These are phyloP conservation scores for Stenotaenia linearis DNA, from an alignment of 2,888 invertebrate species.

Conservation along the genomic window DNA sequence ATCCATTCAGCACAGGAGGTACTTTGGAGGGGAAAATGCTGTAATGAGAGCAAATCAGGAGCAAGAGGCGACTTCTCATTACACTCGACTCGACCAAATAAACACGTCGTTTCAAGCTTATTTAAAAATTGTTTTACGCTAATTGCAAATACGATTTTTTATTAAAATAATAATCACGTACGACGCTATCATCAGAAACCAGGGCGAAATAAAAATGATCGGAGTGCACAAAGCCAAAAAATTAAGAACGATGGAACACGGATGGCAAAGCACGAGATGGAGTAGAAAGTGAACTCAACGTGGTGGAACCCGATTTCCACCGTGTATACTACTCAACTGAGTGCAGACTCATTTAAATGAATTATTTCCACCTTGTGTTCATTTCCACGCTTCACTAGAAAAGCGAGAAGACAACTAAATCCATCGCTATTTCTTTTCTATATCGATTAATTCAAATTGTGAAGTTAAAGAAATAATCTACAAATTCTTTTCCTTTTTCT, in stretches of 20 bases:
- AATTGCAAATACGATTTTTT: not conserved
- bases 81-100: slow-evolving; percentile 14
- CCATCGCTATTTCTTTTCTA: not conserved
- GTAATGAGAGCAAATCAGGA: slow-evolving; percentile 26
- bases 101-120: not conserved
- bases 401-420: slow-evolving; percentile 18
- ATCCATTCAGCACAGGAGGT: slow-evolving; percentile 21
- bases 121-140: not conserved
- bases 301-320: slow-evolving; percentile 16
- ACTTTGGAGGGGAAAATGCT: slow-evolving; percentile 5
- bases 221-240: slow-evolving; percentile 2
- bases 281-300: slow-evolving; percentile 19
- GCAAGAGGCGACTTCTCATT: slow-evolving; percentile 6
- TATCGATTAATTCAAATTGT: slow-evolving; percentile 19
- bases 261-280: slow-evolving; percentile 3
- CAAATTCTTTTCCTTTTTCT: not conserved
- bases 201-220: slow-evolving; percentile 1
- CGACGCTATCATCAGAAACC: not conserved
- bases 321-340: slow-evolving; percentile 18
- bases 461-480: not conserved
- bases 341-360: slow-evolving; percentile 21
- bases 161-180: not conserved
- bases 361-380: slow-evolving; percentile 26
- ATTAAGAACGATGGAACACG: slow-evolving; percentile 23
- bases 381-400: slow-evolving; percentile 19